Percentiles rank a stretch among this genome's conserved stretches.
These are phyloP conservation scores for Lepidurus packardi DNA, from an alignment of 1,140 invertebrate species.

Conservation along the genomic window DNA sequence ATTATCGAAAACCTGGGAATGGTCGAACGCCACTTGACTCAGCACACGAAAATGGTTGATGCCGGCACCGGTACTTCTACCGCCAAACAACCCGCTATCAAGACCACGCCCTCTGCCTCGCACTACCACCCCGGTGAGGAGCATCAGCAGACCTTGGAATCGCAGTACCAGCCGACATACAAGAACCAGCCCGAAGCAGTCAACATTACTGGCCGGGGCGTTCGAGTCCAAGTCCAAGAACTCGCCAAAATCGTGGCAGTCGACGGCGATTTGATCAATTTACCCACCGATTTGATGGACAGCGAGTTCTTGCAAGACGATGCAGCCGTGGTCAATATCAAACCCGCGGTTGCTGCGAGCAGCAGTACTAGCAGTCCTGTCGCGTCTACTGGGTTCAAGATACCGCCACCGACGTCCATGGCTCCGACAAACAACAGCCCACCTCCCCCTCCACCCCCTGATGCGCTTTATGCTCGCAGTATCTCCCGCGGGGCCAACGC, in stretches of 20 bases:
- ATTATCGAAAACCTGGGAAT: conserved; percentile 80
- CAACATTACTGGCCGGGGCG: conserved; percentile 39
- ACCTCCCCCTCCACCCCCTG: background rate
- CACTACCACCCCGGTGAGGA: conserved; percentile 35
- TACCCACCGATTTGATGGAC: conserved; percentile 35
- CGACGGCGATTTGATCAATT: conserved; percentile 24
- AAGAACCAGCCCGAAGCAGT: conserved; percentile 17
- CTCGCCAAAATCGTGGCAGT: conserved; percentile 39
- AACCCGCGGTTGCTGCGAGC: background rate
- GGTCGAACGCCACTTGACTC: conserved; percentile 67
- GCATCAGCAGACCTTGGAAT: conserved; percentile 36
- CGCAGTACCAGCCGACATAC: conserved; percentile 35
- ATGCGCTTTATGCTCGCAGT: conserved; percentile 32
- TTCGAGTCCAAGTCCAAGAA: conserved; percentile 51
- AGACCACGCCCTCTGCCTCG: conserved; percentile 19
- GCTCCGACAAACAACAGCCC: conserved; percentile 26
- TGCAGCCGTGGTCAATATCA: conserved; percentile 20
- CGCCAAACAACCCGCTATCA: background rate
- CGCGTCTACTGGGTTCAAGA: conserved; percentile 17
- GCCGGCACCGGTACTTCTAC: conserved; percentile 31
- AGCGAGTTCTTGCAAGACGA: conserved; percentile 35
- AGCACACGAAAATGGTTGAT: conserved; percentile 37
- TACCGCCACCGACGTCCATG: conserved; percentile 12
- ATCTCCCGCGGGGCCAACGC: conserved; percentile 30
- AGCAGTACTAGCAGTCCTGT: background rate